phyloP scores from a whole-genome alignment of 1,140 invertebrate genomes.

The Macrotrachela quadricornifera region DNA sequence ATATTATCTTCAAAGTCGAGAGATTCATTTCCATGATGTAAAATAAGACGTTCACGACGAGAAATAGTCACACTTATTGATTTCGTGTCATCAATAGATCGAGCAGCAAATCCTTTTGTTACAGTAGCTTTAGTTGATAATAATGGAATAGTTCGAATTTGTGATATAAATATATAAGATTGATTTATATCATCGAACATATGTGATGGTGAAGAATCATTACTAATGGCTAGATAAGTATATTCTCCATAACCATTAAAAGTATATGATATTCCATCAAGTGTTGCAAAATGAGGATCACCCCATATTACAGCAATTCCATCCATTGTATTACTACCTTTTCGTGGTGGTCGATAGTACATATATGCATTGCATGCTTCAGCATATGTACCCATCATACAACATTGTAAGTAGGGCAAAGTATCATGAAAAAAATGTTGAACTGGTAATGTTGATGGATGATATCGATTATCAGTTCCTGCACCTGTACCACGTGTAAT shows the following conservation, averaged over 20 bases:
- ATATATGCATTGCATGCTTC: not conserved
- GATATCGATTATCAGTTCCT: not conserved
- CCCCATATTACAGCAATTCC: conserved; percentile 51
- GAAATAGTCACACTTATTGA: too few relatives aligned
- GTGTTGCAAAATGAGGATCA: conserved; percentile 76
- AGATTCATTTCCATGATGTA: too few relatives aligned
- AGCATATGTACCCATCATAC: not conserved
- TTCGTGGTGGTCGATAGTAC: not conserved
- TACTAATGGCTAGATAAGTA: conserved; percentile 30
- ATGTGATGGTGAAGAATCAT: too few relatives aligned
- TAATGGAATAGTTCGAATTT: too few relatives aligned
- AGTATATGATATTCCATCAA: conserved; percentile 65
- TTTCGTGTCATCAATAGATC: too few relatives aligned
- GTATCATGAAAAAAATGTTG: not conserved
- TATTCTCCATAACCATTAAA: conserved; percentile 91
- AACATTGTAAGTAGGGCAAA: not conserved
- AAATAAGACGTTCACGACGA: too few relatives aligned
- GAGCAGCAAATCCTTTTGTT: too few relatives aligned
- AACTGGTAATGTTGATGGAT: not conserved
- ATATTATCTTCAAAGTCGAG: too few relatives aligned
- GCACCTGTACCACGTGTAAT: not conserved
- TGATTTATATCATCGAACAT: too few relatives aligned
- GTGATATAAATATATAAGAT: too few relatives aligned
- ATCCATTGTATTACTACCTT: too few relatives aligned
- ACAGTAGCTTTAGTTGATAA: too few relatives aligned